Evolutionary conservation across 2,797 vertebrate genomes (phyloP).

Genomic region (Rachycentron canadum): DNA sequence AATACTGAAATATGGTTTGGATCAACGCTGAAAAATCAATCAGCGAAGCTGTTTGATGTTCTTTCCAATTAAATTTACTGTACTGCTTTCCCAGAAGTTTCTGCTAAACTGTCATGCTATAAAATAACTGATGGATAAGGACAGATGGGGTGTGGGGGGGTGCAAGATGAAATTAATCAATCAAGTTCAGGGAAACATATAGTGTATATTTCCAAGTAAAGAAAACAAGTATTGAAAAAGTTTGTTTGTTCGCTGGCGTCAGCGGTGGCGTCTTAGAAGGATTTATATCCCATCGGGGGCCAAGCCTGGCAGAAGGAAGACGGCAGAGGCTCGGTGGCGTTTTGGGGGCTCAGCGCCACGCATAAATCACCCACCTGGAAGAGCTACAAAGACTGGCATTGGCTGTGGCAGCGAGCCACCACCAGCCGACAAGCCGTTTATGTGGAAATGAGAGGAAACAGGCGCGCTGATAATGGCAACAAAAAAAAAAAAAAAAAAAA

Average conservation of each 20-base stretch:
- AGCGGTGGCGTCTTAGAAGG: conserved; percentile 55
- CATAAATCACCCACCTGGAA: conserved; percentile 83
- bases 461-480: conserved; percentile 50
- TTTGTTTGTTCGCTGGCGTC: conserved; percentile 62
- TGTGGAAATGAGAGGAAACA: conserved; percentile 71
- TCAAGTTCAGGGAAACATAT: conserved; percentile 27
- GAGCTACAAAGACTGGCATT: conserved; percentile 69
- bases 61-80: conserved; percentile 4
- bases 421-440: conserved; percentile 55
- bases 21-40: conserved; percentile 27
- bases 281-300: conserved; percentile 71
- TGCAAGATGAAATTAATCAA: conserved; percentile 37
- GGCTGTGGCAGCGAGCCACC: conserved; percentile 59
- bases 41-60: conserved; percentile 7
- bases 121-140: conserved; percentile 24
- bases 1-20: conserved; percentile 35
- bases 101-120: conserved; percentile 10
- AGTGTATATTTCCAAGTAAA: conserved; percentile 38
- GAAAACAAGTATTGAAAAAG: conserved; percentile 53
- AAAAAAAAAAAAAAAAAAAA: background rate
- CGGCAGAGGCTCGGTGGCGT: conserved; percentile 64
- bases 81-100: conserved; percentile 10
- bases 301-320: conserved; percentile 74
- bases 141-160: background rate
- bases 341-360: conserved; percentile 66